These are phyloP conservation scores for Oegoconia quadripuncta DNA, from an alignment of 2,888 invertebrate species.

Conservation along the genomic window DNA sequence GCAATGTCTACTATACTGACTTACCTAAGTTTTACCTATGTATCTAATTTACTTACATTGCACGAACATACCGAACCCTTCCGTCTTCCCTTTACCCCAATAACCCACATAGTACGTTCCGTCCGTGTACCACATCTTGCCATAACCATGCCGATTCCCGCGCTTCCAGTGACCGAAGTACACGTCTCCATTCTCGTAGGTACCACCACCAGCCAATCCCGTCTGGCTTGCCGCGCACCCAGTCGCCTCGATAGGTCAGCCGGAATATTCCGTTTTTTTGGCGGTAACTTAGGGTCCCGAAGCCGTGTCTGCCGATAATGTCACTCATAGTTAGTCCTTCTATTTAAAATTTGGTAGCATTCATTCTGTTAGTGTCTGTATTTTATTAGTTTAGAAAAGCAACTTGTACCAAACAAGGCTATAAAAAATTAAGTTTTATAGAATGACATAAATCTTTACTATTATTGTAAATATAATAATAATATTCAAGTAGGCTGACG, in stretches of 20 bases:
- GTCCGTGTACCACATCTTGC: conserved; percentile 80
- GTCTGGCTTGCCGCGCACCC: conserved; percentile 77
- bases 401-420: too few relatives aligned
- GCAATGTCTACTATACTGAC: too few relatives aligned
- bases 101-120: conserved; percentile 81
- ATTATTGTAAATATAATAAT: too few relatives aligned
- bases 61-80: conserved; percentile 77
- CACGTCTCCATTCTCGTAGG: conserved; percentile 74
- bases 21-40: too few relatives aligned
- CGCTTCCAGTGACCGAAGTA: conserved; percentile 79
- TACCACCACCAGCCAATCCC: conserved; percentile 80
- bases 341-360: too few relatives aligned
- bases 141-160: conserved; percentile 77
- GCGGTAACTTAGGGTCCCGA: conserved; percentile 70
- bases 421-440: too few relatives aligned
- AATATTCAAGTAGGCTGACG: too few relatives aligned
- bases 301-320: conserved; percentile 67
- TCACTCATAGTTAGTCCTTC: too few relatives aligned
- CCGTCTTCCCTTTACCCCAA: conserved; percentile 68
- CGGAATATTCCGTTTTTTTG: conserved; percentile 56
- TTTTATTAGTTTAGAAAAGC: too few relatives aligned
- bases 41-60: conserved; percentile 49
- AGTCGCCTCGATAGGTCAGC: conserved; percentile 79
- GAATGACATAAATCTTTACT: too few relatives aligned
- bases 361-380: too few relatives aligned